phyloP scores from a whole-genome alignment of 2,113 vertebrate species.

The Cricetomys ansorgei region DNA sequence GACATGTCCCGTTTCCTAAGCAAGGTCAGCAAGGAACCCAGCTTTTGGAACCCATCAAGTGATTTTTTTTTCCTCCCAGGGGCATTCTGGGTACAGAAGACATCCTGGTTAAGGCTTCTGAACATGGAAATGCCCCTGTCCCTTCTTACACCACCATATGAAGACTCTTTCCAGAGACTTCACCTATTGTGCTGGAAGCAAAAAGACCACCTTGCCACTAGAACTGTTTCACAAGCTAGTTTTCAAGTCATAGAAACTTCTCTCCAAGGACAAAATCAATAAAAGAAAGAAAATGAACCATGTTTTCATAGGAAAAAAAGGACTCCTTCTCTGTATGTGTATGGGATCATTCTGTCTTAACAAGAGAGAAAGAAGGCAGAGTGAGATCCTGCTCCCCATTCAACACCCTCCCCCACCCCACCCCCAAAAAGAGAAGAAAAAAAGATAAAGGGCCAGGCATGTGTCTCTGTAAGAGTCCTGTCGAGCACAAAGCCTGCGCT shows the following conservation, averaged over 20 bases:
- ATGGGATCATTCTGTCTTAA: slow-evolving; percentile 15
- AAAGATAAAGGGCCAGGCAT: neutral
- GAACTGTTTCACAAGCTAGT: neutral
- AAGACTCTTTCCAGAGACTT: neutral
- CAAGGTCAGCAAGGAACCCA: neutral
- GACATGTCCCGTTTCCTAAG: neutral
- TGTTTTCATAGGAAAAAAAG: neutral
- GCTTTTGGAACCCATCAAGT: neutral
- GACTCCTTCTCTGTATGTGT: neutral
- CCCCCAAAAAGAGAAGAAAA: neutral
- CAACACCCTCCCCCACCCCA: neutral
- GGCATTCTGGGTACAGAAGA: neutral
- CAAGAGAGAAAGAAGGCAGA: neutral
- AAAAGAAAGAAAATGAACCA: neutral
- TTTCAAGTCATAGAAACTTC: neutral
- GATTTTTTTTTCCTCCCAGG: neutral
- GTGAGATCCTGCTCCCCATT: neutral
- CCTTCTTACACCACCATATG: neutral
- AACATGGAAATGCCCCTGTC: neutral
- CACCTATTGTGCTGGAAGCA: neutral
- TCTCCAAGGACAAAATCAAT: neutral
- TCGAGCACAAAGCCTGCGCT: neutral
- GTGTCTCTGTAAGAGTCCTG: neutral
- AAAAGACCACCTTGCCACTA: neutral
- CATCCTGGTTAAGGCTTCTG: neutral